A percentile compares a stretch with the other conserved stretches of the same genome.
Conservation (phyloP, 1,140 invertebrate genomes). For the Meteorus sp. region DNA sequence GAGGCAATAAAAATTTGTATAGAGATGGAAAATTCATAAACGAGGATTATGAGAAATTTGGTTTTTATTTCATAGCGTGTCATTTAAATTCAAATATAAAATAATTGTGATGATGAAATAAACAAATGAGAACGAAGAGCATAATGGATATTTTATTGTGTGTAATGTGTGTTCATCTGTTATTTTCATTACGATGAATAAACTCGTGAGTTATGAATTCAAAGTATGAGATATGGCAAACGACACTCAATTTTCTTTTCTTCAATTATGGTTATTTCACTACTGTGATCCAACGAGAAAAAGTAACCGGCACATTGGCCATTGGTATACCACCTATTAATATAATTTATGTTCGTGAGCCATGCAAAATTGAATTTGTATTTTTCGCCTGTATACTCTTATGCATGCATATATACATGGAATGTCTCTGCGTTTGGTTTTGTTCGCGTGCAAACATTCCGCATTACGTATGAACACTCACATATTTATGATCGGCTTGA, state of each 20-base stretch:
- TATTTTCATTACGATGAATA: constrained; percentile 3
- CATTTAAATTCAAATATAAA: no score
- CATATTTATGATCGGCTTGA: constrained; percentile 37
- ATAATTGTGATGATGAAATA: background rate
- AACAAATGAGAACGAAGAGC: background rate
- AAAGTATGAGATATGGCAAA: constrained; percentile 18
- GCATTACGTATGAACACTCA: constrained; percentile 32
- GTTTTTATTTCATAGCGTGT: no score
- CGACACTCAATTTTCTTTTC: constrained; percentile 28
- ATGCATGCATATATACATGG: background rate
- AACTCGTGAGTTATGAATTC: background rate
- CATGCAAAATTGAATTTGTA: constrained; percentile 26
- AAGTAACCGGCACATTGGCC: constrained; percentile 26
- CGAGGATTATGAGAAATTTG: no score
- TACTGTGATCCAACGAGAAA: constrained; percentile 22
- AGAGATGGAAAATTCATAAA: no score
- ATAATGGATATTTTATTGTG: background rate
- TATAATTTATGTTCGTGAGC: constrained; percentile 31
- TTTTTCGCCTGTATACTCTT: constrained; percentile 4
- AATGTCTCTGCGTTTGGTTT: constrained; percentile 4
- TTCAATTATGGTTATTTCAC: constrained; percentile 33
- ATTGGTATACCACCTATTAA: background rate
- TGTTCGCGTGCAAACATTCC: constrained; percentile 33
- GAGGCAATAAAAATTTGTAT: no score
- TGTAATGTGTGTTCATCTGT: background rate